Percentiles rank a stretch among this genome's conserved stretches.
phyloP scores from a whole-genome alignment of 2,797 vertebrate genomes.

The Centroberyx gerrardi region DNA sequence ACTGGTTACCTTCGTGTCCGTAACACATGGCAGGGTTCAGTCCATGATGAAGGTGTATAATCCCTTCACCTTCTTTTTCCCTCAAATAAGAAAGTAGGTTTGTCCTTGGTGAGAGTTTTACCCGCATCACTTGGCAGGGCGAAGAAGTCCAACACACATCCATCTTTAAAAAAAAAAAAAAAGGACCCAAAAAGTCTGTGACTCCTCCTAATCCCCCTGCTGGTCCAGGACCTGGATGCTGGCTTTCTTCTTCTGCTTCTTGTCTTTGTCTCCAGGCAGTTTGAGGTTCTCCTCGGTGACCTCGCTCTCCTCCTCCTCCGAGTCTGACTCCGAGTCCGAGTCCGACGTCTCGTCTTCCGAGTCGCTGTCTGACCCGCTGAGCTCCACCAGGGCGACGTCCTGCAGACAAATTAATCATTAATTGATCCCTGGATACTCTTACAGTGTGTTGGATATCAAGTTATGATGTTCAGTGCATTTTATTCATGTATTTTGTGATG shows the following conservation, averaged over 20 bases:
- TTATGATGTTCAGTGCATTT: too few relatives aligned
- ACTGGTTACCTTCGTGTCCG: neutral
- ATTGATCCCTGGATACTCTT: neutral
- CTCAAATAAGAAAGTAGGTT: neutral
- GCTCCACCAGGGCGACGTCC: slow-evolving; percentile 93
- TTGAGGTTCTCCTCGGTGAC: slow-evolving; percentile 88
- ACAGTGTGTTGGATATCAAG: too few relatives aligned
- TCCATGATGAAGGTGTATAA: neutral
- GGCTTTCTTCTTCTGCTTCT: slow-evolving; percentile 80
- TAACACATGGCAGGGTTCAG: neutral
- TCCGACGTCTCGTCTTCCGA: slow-evolving; percentile 69
- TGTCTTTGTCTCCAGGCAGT: slow-evolving; percentile 83
- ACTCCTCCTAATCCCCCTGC: slow-evolving; percentile 40
- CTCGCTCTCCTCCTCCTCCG: slow-evolving; percentile 73
- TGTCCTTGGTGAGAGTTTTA: neutral
- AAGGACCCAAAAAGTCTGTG: neutral
- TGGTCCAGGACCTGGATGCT: slow-evolving; percentile 88
- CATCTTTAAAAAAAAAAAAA: too few relatives aligned
- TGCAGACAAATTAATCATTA: slow-evolving; percentile 55
- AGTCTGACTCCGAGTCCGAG: slow-evolving; percentile 72
- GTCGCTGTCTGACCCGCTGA: slow-evolving; percentile 81
- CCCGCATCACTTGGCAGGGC: neutral
- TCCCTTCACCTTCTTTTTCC: neutral
- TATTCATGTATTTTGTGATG: too few relatives aligned
- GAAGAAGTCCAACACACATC: neutral